A percentile compares a stretch with the other conserved stretches of the same genome.
phyloP scores from a whole-genome alignment of 2,797 vertebrate species.

The Lagorchestes hirsutus region DNA sequence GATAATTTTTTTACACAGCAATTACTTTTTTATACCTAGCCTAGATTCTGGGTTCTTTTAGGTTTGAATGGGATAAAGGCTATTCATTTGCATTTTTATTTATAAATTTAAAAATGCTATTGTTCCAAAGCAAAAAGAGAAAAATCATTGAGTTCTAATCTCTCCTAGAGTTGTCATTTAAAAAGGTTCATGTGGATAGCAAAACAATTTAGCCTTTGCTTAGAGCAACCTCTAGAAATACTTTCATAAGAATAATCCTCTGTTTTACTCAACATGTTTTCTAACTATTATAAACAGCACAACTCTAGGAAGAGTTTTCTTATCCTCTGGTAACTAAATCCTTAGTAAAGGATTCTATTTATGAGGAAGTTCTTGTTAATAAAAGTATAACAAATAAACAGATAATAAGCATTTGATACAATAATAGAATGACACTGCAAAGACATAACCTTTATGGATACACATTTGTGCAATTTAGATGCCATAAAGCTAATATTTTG shows the following conservation, averaged over 20 bases:
- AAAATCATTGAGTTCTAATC: constrained; percentile 16
- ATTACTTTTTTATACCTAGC: neutral
- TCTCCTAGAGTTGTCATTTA: neutral
- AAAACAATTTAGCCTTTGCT: neutral
- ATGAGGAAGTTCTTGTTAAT: constrained; percentile 41
- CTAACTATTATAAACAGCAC: constrained; percentile 1
- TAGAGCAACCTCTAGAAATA: neutral
- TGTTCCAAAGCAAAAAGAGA: constrained; percentile 25
- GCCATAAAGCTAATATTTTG: constrained; percentile 70
- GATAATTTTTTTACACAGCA: neutral
- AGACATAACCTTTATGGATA: constrained; percentile 72
- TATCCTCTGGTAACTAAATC: constrained; percentile 25
- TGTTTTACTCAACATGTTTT: neutral
- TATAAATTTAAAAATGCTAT: neutral
- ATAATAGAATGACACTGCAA: constrained; percentile 69
- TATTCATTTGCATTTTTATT: neutral
- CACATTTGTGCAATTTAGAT: constrained; percentile 66
- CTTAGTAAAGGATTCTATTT: constrained; percentile 40
- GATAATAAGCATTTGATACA: constrained; percentile 54
- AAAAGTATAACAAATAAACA: constrained; percentile 60
- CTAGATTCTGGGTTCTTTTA: neutral
- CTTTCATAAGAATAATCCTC: neutral
- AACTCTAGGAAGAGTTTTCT: constrained; percentile 11
- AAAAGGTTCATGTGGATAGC: neutral
- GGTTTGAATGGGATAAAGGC: neutral